A percentile compares a stretch with the other conserved stretches of the same genome.
phyloP scores from a whole-genome alignment of 1,140 invertebrate species.

The Orius laevigatus region DNA sequence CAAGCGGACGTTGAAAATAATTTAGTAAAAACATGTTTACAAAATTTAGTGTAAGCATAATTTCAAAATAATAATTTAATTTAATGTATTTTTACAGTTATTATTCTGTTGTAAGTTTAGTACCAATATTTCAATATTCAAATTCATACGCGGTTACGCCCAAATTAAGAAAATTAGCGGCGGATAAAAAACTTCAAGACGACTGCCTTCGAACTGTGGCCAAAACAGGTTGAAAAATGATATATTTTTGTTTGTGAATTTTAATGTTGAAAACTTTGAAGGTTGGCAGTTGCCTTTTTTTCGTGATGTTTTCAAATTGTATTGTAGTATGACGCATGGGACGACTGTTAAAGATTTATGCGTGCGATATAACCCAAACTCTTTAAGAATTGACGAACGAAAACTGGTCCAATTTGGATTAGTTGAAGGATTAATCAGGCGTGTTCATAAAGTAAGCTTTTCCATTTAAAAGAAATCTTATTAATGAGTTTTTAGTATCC shows the following conservation, averaged over 20 bases:
- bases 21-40: conserved; percentile 84
- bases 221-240: conserved; percentile 31
- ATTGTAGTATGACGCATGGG: conserved; percentile 67
- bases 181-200: conserved; percentile 50
- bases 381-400: conserved; percentile 59
- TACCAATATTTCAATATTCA: conserved; percentile 85
- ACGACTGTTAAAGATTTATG: conserved; percentile 74
- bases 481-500: conserved; percentile 36
- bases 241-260: not conserved
- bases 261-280: conserved; percentile 19
- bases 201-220: conserved; percentile 59
- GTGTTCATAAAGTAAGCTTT: conserved; percentile 53
- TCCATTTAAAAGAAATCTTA: conserved; percentile 12
- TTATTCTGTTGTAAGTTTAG: conserved; percentile 59
- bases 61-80: conserved; percentile 16
- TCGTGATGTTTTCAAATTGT: conserved; percentile 61
- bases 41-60: conserved; percentile 67
- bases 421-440: conserved; percentile 66
- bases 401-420: conserved; percentile 82
- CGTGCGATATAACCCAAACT: conserved; percentile 55
- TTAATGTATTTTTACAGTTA: conserved; percentile 32
- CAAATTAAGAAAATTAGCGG: conserved; percentile 53
- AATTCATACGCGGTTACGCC: conserved; percentile 83
- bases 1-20: conserved; percentile 83
- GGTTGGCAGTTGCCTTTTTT: conserved; percentile 42